A percentile compares a stretch with the other conserved stretches of the same genome.
Conservation (phyloP, 2,113 vertebrate genomes). For the Calidris pugnax region DNA sequence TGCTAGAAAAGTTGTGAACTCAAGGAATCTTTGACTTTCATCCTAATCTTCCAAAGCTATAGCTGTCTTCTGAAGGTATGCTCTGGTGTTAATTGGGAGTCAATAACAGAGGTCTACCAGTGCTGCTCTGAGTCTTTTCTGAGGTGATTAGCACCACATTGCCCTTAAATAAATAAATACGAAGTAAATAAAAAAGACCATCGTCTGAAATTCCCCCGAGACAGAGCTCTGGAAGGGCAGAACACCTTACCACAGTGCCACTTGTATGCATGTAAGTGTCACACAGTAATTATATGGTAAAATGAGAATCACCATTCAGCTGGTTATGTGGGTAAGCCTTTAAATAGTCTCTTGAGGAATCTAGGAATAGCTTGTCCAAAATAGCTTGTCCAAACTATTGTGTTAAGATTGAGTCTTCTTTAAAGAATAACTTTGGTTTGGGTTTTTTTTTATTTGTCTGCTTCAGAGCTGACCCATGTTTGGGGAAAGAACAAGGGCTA, state of each 20-base stretch:
- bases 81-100: neutral
- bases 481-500: neutral
- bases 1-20: neutral
- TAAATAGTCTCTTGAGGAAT: neutral
- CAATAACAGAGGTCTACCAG: neutral
- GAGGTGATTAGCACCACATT: neutral
- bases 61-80: neutral
- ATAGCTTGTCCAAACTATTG: neutral
- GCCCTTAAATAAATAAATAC: neutral
- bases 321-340: neutral
- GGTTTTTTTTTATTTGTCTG: neutral
- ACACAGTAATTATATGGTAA: neutral
- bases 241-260: neutral
- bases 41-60: neutral
- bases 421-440: neutral
- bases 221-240: neutral
- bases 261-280: neutral
- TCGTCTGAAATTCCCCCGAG: neutral
- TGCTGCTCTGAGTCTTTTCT: neutral
- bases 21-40: neutral
- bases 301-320: neutral
- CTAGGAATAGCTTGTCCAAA: neutral
- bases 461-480: neutral
- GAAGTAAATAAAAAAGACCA: neutral
- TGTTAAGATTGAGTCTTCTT: neutral